Evolutionary conservation across 2,113 vertebrate species (phyloP).

Genomic region (Melanocharis versteri): DNA sequence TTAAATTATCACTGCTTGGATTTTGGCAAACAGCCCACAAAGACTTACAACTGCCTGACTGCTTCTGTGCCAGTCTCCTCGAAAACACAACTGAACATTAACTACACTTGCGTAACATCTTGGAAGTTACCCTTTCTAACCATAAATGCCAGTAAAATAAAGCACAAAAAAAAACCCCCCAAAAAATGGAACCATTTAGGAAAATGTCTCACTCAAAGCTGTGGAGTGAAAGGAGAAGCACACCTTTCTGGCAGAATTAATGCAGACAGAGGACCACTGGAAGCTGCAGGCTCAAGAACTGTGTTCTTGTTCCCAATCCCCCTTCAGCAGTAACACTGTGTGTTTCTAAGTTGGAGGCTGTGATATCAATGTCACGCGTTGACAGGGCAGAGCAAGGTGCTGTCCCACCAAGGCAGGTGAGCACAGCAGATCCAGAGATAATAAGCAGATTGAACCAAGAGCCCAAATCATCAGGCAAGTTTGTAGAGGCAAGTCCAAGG

Average conservation of each 20-base stretch:
- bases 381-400: background rate
- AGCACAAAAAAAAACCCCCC: too few species aligned
- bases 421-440: background rate
- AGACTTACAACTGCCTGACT: background rate
- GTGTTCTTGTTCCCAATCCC: background rate
- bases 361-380: background rate
- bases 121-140: background rate
- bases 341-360: background rate
- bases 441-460: background rate
- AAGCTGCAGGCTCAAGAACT: background rate
- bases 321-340: background rate
- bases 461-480: background rate
- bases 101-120: background rate
- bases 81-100: background rate
- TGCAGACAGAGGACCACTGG: background rate
- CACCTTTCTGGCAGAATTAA: accelerated
- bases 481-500: background rate
- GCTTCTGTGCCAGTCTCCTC: background rate
- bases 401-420: background rate
- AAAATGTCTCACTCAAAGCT: background rate
- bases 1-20: background rate
- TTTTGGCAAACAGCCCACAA: background rate
- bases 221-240: background rate
- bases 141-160: background rate
- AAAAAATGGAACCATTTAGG: background rate